phyloP scores from a whole-genome alignment of 2,113 vertebrate species.

The Ciconia boyciana region DNA sequence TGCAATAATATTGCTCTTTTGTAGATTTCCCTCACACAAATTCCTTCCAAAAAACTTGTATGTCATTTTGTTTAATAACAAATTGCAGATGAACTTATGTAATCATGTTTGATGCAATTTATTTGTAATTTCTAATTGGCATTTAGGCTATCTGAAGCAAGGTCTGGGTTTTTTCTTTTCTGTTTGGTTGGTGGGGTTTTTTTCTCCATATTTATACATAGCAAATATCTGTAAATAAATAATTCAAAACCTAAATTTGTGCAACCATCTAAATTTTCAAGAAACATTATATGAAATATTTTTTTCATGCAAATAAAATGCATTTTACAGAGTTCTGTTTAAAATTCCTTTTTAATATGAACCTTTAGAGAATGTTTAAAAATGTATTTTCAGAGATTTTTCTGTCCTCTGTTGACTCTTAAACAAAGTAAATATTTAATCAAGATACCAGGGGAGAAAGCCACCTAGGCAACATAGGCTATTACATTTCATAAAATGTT shows the following conservation, averaged over 20 bases:
- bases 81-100: background rate
- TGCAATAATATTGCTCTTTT: background rate
- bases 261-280: background rate
- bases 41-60: background rate
- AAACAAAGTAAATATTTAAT: slow-evolving; percentile 44
- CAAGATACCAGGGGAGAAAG: background rate
- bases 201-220: background rate
- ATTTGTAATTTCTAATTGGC: background rate
- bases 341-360: slow-evolving; percentile 18
- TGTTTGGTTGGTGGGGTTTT: fast-evolving
- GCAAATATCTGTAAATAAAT: background rate
- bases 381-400: slow-evolving; percentile 12
- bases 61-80: background rate
- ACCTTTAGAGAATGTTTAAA: slow-evolving; percentile 2
- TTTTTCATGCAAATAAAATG: slow-evolving; percentile 3
- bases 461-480: background rate
- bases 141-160: background rate
- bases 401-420: slow-evolving; percentile 18
- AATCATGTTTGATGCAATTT: background rate
- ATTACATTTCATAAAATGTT: slow-evolving; percentile 20
- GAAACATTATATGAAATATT: background rate
- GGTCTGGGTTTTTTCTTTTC: fast-evolving
- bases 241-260: background rate
- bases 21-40: background rate
- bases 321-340: background rate